Evolutionary conservation across 2,113 vertebrate species (phyloP), one percentile per base, ranked within the genome.

Genomic region (Hipposideros armiger): DNA sequence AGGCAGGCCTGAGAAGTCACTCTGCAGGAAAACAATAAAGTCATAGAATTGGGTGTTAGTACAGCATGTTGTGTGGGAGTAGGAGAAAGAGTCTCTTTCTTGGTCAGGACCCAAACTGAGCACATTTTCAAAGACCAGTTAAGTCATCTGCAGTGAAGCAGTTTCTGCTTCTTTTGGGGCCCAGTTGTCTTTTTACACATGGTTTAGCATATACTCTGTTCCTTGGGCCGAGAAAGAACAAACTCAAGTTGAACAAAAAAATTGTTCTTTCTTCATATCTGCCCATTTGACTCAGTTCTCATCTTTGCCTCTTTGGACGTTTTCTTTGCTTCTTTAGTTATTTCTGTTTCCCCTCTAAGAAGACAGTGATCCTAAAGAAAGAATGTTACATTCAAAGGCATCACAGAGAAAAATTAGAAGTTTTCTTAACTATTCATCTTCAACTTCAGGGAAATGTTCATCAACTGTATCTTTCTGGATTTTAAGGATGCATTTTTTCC

Each of bases 21-120:
- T 93, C 30, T 67, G 28, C 70, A 77, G 52, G 74, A 93, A 93
- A 96, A 96, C 93, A 96, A 96, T 94, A 19, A 87, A 93, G 95
- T 93, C 90, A 67, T 91, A 95, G 91, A 96, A 58, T 3, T 60
- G 74, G 56, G 86, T 64, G 64, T 87, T 87, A 81, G 92, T 67
- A 69, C 89, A 80, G 77, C 47, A 74, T 0, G 28, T 16, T 67
- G 16, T 74, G 92, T 96, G 94, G 95, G 94, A 62, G 86, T 50
- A 67, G 47, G 56, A 94, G 73, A 95, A 78, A 84, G 87, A 94
- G 47, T 72, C 82, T 95, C 60, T 96, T 95, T 96, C 72, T 96
- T 92, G 92, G 60, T 96, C 85, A 92, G 42, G 54, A 96, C 90
- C 64, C 94, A 95, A 66, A 95, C 2, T 82, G 89, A 97, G 87